These are phyloP conservation scores for Drosophila dunni DNA, from an alignment of 1,140 invertebrate genomes.

Conservation along the genomic window DNA sequence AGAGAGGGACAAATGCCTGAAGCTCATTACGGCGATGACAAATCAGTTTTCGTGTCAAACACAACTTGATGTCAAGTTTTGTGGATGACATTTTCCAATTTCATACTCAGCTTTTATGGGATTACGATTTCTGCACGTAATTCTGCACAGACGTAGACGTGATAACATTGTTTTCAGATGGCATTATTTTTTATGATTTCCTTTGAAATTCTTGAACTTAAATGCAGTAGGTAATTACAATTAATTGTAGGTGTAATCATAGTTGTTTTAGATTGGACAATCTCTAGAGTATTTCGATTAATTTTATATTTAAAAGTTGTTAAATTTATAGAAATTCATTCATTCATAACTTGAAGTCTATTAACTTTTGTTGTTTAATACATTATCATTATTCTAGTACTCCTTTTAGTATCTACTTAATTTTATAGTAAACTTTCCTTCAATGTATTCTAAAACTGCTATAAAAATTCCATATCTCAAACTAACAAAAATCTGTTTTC, in stretches of 20 bases:
- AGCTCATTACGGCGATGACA: constrained; percentile 78
- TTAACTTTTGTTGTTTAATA: no score
- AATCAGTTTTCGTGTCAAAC: constrained; percentile 81
- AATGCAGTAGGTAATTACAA: constrained; percentile 13
- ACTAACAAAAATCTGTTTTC: no score
- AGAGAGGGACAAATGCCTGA: constrained; percentile 49
- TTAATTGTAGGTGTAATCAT: neutral
- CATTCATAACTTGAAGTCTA: no score
- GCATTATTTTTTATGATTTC: neutral
- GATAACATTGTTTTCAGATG: constrained; percentile 19
- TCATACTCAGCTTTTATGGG: constrained; percentile 48
- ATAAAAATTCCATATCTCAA: no score
- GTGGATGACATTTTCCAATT: constrained; percentile 73
- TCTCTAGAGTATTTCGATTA: no score
- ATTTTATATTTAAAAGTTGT: no score
- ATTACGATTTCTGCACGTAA: constrained; percentile 37
- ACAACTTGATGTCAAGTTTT: constrained; percentile 69
- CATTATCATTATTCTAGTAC: no score
- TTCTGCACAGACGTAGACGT: constrained; percentile 56
- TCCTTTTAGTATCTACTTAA: no score
- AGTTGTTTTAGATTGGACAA: no score
- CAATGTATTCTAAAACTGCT: no score
- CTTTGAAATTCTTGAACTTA: constrained; percentile 25
- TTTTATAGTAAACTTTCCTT: no score
- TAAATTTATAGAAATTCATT: no score